Conservation (phyloP, 2,797 vertebrate genomes). For the Ispidina lecontei region DNA sequence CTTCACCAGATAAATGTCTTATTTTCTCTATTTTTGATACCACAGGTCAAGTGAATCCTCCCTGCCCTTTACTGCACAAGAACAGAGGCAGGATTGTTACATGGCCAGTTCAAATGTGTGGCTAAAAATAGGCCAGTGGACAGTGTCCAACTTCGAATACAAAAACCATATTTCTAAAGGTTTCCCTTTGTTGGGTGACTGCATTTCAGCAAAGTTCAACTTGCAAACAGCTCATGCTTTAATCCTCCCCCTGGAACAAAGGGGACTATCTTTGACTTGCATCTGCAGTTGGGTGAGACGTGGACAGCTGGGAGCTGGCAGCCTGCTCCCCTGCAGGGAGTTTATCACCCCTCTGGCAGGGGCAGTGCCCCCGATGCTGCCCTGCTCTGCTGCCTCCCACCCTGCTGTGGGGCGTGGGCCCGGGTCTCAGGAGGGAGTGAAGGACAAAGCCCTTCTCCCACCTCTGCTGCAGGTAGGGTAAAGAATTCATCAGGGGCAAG, state of each 20-base stretch:
- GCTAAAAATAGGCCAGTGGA: conserved; percentile 27
- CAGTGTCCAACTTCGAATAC: not conserved
- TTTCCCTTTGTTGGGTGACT: not conserved
- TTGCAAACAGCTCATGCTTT: not conserved
- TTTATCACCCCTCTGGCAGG: not conserved
- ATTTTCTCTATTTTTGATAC: not conserved
- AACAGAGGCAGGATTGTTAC: conserved; percentile 39
- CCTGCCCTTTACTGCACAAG: not conserved
- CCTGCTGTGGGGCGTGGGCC: not conserved
- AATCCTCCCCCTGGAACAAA: not conserved
- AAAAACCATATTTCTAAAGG: not conserved
- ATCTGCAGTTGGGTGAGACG: accelerated
- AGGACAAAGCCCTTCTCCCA: not conserved
- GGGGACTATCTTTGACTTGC: not conserved
- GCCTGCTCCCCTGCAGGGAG: not conserved
- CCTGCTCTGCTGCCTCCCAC: not conserved
- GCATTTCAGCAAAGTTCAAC: not conserved
- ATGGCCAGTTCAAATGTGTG: not conserved
- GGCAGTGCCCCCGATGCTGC: not conserved
- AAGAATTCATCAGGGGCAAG: not conserved
- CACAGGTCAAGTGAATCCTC: not conserved
- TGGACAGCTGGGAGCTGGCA: not conserved
- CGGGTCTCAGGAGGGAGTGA: not conserved
- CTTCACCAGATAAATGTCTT: not conserved
- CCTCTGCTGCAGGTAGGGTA: not conserved